Base-by-base conservation (phyloP, 2,888 invertebrate genomes). In the Altica lythri region DNA sequence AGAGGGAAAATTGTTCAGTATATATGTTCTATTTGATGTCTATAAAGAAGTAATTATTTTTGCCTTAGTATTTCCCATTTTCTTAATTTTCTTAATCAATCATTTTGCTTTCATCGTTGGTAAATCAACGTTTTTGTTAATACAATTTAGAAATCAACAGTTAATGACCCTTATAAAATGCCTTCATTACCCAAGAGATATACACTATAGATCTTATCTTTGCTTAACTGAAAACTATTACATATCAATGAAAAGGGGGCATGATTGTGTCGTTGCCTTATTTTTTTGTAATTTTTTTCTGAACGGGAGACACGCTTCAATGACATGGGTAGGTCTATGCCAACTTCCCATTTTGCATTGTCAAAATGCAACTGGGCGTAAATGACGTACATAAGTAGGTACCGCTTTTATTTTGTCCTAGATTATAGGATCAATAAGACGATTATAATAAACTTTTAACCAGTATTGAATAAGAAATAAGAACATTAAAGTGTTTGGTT, bases 331-430 rank as follows among this genome's bases (percentile, higher is more conserved):
- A 42, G 55, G 57, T 60, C 52, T 49, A 40, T 30, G 57, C 46
- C 50, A 38, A 57, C 60, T 60, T 60, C 60, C 60, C 55, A 54
- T 57, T 55, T 57, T 17, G 53, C 57, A 65, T 65, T 65, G 65
- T 65, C 57, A 38, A 53, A 57, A 59, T 25, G 32, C 63, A 58
- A 37, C 61, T 56, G 52, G 59, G 56, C 65, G 59, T 62, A 53
- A 51, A 46, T 25, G 17, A 22, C 22, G 40, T 40, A 40, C 38
- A 10, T 9, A 10, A 22, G 13, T 25, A 40, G 22, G 40, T 40
- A 40, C 40, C 40, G 40, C 40, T 34, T 2, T 40, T 40, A 22
- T 40, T 40, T 19, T 38, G 14, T 17, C 12, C 4, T 25, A 22
- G 22, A 40, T 40, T n/a, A n/a, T n/a, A n/a, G n/a, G n/a, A 40